Conservation (phyloP, 2,113 vertebrate species). For the Trachemys scripta region DNA sequence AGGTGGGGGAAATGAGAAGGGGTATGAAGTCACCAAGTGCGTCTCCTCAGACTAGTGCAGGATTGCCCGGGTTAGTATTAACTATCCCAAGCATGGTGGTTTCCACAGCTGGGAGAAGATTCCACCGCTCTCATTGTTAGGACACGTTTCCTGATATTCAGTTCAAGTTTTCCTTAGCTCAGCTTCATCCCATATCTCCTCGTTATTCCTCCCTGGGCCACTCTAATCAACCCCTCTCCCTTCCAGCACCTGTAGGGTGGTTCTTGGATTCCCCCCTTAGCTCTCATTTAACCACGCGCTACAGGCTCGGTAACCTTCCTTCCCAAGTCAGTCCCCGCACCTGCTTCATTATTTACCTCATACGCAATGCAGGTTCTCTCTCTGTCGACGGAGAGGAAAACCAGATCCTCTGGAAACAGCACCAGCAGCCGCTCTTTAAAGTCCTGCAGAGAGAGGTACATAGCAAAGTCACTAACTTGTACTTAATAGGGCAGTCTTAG, state of each 20-base stretch:
- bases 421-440: conserved; percentile 81
- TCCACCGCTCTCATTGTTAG: background rate
- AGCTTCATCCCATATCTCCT: background rate
- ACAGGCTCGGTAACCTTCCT: background rate
- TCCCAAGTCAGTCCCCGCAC: background rate
- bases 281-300: background rate
- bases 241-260: background rate
- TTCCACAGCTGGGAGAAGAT: background rate
- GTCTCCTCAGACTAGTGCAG: background rate
- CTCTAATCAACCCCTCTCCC: fast-evolving
- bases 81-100: background rate
- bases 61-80: background rate
- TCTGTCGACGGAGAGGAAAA: conserved; percentile 84
- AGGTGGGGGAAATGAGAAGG: background rate
- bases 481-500: background rate
- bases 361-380: conserved; percentile 78
- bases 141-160: background rate
- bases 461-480: background rate
- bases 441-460: conserved; percentile 53
- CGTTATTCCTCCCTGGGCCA: background rate
- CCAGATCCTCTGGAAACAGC: conserved; percentile 84
- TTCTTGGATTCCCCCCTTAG: background rate
- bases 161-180: background rate
- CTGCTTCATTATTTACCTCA: conserved; percentile 73
- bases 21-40: background rate